Base-by-base conservation (phyloP, 2,888 invertebrate genomes). In the Bombyx huttoni region DNA sequence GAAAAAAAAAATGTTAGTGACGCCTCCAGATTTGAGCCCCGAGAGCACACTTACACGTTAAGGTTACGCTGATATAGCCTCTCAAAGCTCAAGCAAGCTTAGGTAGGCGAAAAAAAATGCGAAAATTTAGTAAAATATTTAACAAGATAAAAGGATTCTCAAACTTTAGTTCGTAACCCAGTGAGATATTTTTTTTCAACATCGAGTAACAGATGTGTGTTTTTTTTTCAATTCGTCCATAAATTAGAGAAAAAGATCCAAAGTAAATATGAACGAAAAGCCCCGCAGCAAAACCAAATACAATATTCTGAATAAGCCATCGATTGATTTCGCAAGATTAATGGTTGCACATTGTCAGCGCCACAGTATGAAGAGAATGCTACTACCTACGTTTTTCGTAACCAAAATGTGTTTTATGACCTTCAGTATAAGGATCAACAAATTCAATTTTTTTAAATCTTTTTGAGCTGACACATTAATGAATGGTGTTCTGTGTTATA, bases 291-390 rank as follows among this genome's bases (percentile, higher is more conserved):
- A 83, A 81, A 78, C 83, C 86, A 80, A 85, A 87, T 81, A 86
- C 84, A 81, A 85, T 84, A 85, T 87, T 85, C 83, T 81, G 84
- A 88, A 85, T 86, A 86, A 85, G 83, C 87, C 85, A 88, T 88
- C 87, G 89, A 89, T 89, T 89, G 88, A 89, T 89, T 89, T 86
- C 76, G 74, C 74, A 89, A 89, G 89, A 89, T 89, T 87, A 88
- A 89, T 89, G 87, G 81, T 81, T 68, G 68, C 75, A 84, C 80
- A 87, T 88, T 88, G 87, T 88, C 85, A 87, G 85, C 81, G 78
- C 73, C 86, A 85, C 76, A 67, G 81, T 81, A 78, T 81, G 83
- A 73, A 75, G 80, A 76, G 70, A 74, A 71, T 69, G 70, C 68
- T 67, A 67, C 68, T 67, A 67, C 60, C 57, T 59, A 50, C 62